Base-by-base conservation (phyloP, 2,797 vertebrate genomes). In the Nyctibius grandis region DNA sequence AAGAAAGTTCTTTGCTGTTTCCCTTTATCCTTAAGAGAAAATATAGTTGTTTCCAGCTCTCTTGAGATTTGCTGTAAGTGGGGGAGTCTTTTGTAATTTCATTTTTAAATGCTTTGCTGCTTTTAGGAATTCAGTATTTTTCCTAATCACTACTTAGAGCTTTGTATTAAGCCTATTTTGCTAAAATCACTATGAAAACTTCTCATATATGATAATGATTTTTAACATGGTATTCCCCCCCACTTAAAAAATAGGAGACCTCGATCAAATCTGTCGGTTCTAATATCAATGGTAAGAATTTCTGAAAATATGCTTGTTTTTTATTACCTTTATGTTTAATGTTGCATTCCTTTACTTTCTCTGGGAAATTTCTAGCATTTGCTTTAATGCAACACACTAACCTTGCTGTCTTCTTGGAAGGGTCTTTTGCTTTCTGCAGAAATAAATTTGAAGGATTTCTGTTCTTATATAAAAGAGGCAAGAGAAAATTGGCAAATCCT, bases 211-310 rank as follows among this genome's bases (percentile, higher is more conserved):
- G 85, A 36, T 38, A 85, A n/a, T 15, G 8, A n/a, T 85, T 77
- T 75, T 79, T 90, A 82, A 79, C 56, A 18, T 57, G 33, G 33
- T 89, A 38, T 54, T 87, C 36, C 36, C 8, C 8, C 13, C 10
- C 8, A 16, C 38, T 73, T 63, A 57, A 79, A 85, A 85, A 68
- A 45, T 13, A 96, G 95, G 72, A 82, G 69, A 63, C 42, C 9
- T 50, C 72, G 1, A 44, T 82, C 72, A 60, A 60, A 61, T 51
- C 33, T 51, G 26, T n/a, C 4, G 1, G 29, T 87, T 76, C 85
- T 33, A 88, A 20, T 42, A 82, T 36, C 22, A 20, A 42, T 25
- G 90, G 96, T 96, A 95, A 94, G 95, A 68, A 75, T 63, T 91
- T 87, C 47, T 76, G 53, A 57, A 85, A 82, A 40, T 36, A n/a